phyloP scores from a whole-genome alignment of 1,140 invertebrate species.

The Hyphantria cunea region DNA sequence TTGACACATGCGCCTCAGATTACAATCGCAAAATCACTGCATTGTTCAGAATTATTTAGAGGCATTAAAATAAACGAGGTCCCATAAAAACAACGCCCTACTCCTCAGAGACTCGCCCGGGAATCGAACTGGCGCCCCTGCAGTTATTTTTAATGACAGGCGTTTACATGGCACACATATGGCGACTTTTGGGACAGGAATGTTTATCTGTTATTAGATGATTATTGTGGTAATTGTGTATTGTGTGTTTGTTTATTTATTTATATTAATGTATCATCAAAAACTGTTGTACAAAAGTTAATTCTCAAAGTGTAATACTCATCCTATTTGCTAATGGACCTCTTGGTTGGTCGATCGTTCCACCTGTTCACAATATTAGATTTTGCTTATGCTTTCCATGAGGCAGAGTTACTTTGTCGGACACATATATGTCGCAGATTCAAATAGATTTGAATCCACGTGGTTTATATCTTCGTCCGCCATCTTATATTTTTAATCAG shows the following conservation, averaged over 20 bases:
- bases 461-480: too few species aligned
- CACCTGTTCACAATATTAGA: too few species aligned
- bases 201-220: slow-evolving; percentile 4
- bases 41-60: slow-evolving; percentile 34
- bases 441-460: too few species aligned
- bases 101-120: slow-evolving; percentile 43
- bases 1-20: slow-evolving; percentile 15
- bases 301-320: too few species aligned
- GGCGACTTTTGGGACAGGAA: slow-evolving; percentile 19
- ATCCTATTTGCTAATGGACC: too few species aligned
- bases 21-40: slow-evolving; percentile 20
- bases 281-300: too few species aligned
- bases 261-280: too few species aligned
- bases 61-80: slow-evolving; percentile 50
- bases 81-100: slow-evolving; percentile 36
- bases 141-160: slow-evolving; percentile 48
- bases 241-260: background rate
- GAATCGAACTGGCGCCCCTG: slow-evolving; percentile 25
- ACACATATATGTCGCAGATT: too few species aligned
- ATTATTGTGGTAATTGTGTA: slow-evolving; percentile 5
- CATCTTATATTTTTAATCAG: too few species aligned
- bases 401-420: too few species aligned
- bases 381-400: too few species aligned
- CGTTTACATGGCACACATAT: slow-evolving; percentile 55
- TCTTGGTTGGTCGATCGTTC: too few species aligned